Conservation (phyloP, 2,113 vertebrate genomes). For the Columbina picui region DNA sequence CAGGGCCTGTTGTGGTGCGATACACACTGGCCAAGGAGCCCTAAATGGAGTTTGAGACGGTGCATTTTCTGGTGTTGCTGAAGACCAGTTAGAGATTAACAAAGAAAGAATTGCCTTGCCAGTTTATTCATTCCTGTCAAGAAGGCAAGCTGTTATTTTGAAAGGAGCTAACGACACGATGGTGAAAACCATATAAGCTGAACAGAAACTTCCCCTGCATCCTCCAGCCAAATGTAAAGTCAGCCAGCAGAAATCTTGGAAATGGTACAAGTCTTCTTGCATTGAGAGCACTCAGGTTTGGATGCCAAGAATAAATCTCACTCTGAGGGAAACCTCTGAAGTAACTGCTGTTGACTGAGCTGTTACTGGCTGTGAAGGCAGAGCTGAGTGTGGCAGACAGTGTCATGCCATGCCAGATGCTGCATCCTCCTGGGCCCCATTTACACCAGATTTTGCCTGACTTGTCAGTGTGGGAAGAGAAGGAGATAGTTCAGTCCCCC, state of each 20-base stretch:
- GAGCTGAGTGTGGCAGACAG: constrained; percentile 46
- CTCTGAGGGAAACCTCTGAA: constrained; percentile 60
- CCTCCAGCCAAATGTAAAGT: constrained; percentile 61
- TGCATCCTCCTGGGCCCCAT: not conserved
- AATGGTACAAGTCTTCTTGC: constrained; percentile 50
- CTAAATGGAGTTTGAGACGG: not conserved
- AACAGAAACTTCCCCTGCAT: constrained; percentile 57
- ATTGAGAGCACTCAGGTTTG: not conserved
- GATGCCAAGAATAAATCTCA: constrained; percentile 62
- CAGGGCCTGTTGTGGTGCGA: not conserved
- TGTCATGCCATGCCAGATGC: constrained; percentile 29
- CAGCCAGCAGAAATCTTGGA: constrained; percentile 67
- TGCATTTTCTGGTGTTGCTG: not conserved
- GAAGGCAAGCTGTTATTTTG: constrained; percentile 67
- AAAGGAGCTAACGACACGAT: constrained; percentile 44
- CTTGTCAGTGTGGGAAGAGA: not conserved
- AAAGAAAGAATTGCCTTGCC: constrained; percentile 25
- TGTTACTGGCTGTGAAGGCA: constrained; percentile 42
- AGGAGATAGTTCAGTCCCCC: not conserved
- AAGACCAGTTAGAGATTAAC: constrained; percentile 29
- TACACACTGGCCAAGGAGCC: not conserved
- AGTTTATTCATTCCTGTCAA: constrained; percentile 55
- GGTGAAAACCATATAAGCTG: constrained; percentile 55
- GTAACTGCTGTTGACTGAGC: constrained; percentile 33
- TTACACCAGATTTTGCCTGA: not conserved